Evolutionary conservation across 2,113 vertebrate species (phyloP).

Genomic region (Hymenochirus boettgeri): DNA sequence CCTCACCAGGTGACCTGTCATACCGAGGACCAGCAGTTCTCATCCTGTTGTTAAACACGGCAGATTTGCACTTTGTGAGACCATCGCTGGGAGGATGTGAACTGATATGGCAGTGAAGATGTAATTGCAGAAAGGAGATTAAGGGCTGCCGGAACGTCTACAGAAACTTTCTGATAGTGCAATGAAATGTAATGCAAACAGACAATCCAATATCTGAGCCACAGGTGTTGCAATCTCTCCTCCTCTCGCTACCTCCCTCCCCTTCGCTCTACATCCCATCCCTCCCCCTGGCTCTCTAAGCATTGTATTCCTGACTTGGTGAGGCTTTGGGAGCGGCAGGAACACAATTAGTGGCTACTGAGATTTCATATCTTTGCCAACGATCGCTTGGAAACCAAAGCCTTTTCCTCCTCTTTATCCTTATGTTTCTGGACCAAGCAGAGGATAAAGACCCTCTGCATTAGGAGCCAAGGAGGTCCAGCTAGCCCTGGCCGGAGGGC

Average conservation of each 20-base stretch:
- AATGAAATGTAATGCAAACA: constrained; percentile 4
- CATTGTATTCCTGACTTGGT: constrained; percentile 34
- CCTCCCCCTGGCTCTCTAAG: constrained; percentile 29
- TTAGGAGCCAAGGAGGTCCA: constrained; percentile 5
- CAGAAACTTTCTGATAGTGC: background rate
- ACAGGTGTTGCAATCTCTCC: constrained; percentile 12
- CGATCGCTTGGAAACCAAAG: background rate
- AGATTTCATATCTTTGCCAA: constrained; percentile 19
- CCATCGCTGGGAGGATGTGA: background rate
- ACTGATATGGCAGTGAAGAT: background rate
- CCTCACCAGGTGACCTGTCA: too few species aligned
- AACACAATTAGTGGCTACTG: constrained; percentile 27
- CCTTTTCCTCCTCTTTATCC: background rate
- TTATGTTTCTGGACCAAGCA: background rate
- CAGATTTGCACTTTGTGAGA: too few species aligned
- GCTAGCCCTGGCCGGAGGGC: background rate
- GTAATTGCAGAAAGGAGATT: background rate
- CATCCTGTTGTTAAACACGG: too few species aligned
- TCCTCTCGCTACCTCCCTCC: constrained; percentile 7
- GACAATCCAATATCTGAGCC: background rate
- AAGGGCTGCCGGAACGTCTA: background rate
- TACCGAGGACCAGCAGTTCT: too few species aligned
- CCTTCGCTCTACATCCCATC: constrained; percentile 7
- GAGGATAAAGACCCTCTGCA: constrained; percentile 6
- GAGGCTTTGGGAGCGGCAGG: constrained; percentile 34